Evolutionary conservation across 2,113 vertebrate species (phyloP), one percentile per base, ranked within the genome.

Genomic region (Chlorocebus sabaeus): DNA sequence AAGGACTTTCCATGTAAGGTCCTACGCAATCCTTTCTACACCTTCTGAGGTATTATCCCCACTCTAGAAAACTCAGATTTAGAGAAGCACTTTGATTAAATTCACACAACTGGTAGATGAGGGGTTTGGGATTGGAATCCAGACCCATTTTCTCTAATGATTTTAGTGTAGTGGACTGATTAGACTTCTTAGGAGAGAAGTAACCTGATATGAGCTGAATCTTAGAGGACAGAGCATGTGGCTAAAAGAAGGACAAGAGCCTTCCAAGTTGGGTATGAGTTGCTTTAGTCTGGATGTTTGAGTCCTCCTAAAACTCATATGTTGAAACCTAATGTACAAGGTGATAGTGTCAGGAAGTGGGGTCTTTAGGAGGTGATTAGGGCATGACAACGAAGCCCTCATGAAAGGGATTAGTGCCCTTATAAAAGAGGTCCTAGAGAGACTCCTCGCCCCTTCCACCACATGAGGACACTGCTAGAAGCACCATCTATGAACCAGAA

Each of bases 31-130:
- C 30, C 12, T 83, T 57, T 64, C 57, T 38, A 73, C 17, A 85
- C 38, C 20, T 72, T 89, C 10, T 35, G 32, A 93, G 40, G 12
- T 72, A 83, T 88, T 68, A 43, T 80, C 6, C 1, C 23, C 45
- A 9, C 55, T 52, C 64, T 43, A 25, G 38, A 16, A 76, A 97
- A 92, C 40, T 64, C 22, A 93, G 73, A 30, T 89, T 89, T 89
- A 79, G 40, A 93, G n/a, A 93, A 35, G 35, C 79, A 95, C 89
- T 94, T 32, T 68, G 27, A 73, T 89, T 92, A 87, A 97, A 73
- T 81, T 52, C 30, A 95, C 16, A 16, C 43, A 68, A 61, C 23
- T 61, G 57, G 20, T 75, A 86, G 52, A 23, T 93, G 52, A 89
- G 5, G 48, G 8, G 11, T 61, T 52, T 92, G 45, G 7, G 11